A percentile compares a stretch with the other conserved stretches of the same genome.
Evolutionary conservation across 2,888 invertebrate genomes (phyloP).

Genomic region (Eudemis profundana): DNA sequence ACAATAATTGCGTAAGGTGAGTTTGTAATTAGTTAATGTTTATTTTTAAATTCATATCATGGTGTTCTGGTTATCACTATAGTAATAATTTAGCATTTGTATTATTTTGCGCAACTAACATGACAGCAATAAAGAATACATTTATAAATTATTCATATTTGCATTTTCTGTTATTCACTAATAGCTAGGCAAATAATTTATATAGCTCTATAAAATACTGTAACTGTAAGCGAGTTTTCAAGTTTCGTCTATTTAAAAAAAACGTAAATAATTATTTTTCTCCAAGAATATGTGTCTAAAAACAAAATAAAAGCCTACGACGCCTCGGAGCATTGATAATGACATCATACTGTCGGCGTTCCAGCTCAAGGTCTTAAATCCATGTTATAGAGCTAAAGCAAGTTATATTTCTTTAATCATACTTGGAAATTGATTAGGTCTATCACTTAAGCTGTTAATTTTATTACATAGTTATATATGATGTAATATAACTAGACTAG

Average conservation of each 20-base stretch:
- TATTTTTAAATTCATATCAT: too few species aligned
- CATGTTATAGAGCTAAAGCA: constrained; percentile 17
- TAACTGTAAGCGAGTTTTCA: neutral
- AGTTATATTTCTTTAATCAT: constrained; percentile 12
- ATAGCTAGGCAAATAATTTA: neutral
- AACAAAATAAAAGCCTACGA: constrained; percentile 24
- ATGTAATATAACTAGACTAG: neutral
- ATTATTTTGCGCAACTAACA: constrained; percentile 3
- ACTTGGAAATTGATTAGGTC: constrained; percentile 10
- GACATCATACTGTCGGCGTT: constrained; percentile 58
- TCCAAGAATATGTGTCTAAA: neutral
- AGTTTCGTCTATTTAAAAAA: neutral
- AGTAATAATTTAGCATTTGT: too few species aligned
- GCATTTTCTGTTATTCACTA: too few species aligned
- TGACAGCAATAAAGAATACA: too few species aligned
- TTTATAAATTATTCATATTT: too few species aligned
- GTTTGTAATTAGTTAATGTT: constrained; percentile 44
- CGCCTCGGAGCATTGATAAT: constrained; percentile 45
- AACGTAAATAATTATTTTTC: neutral
- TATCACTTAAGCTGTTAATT: neutral
- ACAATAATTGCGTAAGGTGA: constrained; percentile 61
- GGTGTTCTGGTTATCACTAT: too few species aligned
- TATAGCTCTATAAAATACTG: neutral
- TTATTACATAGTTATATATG: neutral
- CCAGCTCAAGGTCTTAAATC: constrained; percentile 34